Base-by-base conservation (phyloP, 2,113 vertebrate species). In the Centropristis striata region DNA sequence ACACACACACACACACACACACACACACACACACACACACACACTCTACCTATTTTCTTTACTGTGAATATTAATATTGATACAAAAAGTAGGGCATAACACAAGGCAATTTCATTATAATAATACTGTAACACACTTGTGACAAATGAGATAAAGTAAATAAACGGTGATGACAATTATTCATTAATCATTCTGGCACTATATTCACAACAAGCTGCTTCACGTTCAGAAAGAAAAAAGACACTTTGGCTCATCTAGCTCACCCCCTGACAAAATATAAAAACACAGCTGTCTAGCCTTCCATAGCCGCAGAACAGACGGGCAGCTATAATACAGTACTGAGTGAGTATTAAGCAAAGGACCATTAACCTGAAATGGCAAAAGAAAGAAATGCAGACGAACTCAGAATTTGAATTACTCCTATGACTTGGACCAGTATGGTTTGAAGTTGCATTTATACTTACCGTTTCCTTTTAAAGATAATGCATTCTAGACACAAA, bases 111-210 rank as follows among this genome's bases (percentile, higher is more conserved):
- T 63, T 57, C 12, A 46, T 27, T 21, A 16, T 27, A 11, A 66
- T 37, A 64, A 78, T 42, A 76, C 25, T 72, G 36, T 58, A 49
- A 32, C 39, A 60, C 39, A 42, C 36, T 51, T 54, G 37, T 85
- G 58, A 75, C 59, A 83, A 83, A 71, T 37, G 21, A 71, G 15
- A 74, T 71, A 32, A 76, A 54, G 78, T 21, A 69, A 83, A 71
- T 58, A 55, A 79, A 70, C 2, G 0, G 11, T 27, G 44, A 69
- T 66, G 71, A 73, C 71, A 73, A 64, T 61, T 61, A 82, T 86
- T 78, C 75, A 82, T 90, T 71, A 21, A 75, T 78, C 49, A 75
- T 75, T 73, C 60, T 71, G 68, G 47, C 73, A 76, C 49, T 13
- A 41, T 18, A 13, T 63, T 78, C 20, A 21, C 8, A 69, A 25